Percentiles rank a stretch among this genome's conserved stretches.
Evolutionary conservation across 2,797 vertebrate genomes (phyloP).

Genomic region (Mastacembelus armatus): DNA sequence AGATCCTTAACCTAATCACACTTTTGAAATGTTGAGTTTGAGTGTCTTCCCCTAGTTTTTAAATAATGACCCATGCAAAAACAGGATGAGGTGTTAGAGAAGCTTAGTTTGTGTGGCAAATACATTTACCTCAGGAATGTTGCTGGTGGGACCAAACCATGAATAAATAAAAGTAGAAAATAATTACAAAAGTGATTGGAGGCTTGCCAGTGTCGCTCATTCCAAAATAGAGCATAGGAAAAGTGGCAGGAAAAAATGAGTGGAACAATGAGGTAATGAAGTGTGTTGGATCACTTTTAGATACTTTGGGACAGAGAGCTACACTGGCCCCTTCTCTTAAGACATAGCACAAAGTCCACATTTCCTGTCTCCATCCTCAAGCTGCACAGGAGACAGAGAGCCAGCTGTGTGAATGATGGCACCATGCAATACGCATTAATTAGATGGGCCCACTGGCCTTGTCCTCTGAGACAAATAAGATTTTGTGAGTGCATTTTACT

Average conservation of each 20-base stretch:
- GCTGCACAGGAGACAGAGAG: slow-evolving; percentile 14
- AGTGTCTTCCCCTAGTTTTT: slow-evolving; percentile 22
- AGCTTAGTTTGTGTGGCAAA: slow-evolving; percentile 64
- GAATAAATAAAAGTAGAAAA: slow-evolving; percentile 79
- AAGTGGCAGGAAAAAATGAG: slow-evolving; percentile 33
- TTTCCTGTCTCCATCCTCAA: slow-evolving; percentile 19
- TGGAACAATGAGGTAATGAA: slow-evolving; percentile 62
- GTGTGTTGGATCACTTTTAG: slow-evolving; percentile 65
- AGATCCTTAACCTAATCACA: slow-evolving; percentile 31
- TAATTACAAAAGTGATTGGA: slow-evolving; percentile 70
- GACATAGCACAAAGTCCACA: slow-evolving; percentile 42
- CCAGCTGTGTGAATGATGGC: slow-evolving; percentile 40
- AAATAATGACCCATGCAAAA: slow-evolving; percentile 74
- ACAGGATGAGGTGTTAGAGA: slow-evolving; percentile 68
- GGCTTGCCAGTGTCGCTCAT: slow-evolving; percentile 53
- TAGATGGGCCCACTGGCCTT: slow-evolving; percentile 43
- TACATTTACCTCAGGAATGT: slow-evolving; percentile 64
- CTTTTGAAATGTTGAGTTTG: slow-evolving; percentile 44
- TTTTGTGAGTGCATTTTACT: slow-evolving; percentile 39
- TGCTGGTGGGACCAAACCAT: slow-evolving; percentile 59
- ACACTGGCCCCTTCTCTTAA: slow-evolving; percentile 25
- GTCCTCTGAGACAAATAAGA: slow-evolving; percentile 37
- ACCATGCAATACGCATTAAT: slow-evolving; percentile 36
- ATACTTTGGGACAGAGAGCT: slow-evolving; percentile 24
- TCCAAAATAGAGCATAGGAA: slow-evolving; percentile 58